These are phyloP conservation scores for Motacilla alba DNA, from an alignment of 2,113 vertebrate species.

Conservation along the genomic window DNA sequence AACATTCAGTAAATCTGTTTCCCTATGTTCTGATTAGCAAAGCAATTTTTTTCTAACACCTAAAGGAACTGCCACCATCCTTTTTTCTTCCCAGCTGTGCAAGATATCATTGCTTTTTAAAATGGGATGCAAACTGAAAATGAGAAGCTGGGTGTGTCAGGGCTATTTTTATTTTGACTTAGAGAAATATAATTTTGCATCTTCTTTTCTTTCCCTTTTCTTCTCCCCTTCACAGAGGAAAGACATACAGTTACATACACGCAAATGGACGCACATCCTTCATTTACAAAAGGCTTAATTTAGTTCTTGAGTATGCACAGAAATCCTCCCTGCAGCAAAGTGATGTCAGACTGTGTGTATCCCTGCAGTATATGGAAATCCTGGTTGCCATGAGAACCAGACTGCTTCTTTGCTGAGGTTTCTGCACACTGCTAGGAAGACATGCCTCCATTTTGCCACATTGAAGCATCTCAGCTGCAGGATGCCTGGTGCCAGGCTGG, in stretches of 20 bases:
- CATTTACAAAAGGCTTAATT: conserved; percentile 34
- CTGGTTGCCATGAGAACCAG: conserved; percentile 67
- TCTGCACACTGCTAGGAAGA: background rate
- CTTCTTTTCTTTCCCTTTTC: background rate
- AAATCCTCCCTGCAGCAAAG: conserved; percentile 66
- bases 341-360: conserved; percentile 51
- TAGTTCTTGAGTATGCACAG: conserved; percentile 28
- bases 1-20: background rate
- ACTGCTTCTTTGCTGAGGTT: conserved; percentile 9
- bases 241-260: background rate
- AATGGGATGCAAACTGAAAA: background rate
- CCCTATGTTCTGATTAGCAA: background rate
- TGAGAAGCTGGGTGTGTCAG: background rate
- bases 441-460: conserved; percentile 31
- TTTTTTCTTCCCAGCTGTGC: background rate
- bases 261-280: background rate
- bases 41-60: background rate
- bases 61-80: background rate
- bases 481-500: background rate
- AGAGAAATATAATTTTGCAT: background rate
- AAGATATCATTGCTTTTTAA: background rate
- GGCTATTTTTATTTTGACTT: background rate
- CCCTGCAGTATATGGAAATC: conserved; percentile 62
- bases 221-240: background rate
- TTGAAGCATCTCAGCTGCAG: background rate